phyloP scores from a whole-genome alignment of 2,113 vertebrate genomes.

The Diglossa brunneiventris region DNA sequence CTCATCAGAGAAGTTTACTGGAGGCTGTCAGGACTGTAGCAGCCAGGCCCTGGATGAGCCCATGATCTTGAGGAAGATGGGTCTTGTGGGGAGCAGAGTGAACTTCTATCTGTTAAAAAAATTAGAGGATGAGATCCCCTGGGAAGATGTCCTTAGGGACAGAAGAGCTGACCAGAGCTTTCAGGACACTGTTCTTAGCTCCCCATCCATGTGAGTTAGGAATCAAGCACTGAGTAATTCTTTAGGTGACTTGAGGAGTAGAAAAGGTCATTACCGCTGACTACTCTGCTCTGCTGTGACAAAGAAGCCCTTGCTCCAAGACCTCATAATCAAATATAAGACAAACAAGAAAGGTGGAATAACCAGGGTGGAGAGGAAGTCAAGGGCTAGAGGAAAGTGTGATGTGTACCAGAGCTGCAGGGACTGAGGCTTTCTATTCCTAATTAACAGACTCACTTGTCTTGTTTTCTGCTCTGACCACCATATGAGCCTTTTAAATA shows the following conservation, averaged over 20 bases:
- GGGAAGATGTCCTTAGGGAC: background rate
- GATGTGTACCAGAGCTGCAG: constrained; percentile 23
- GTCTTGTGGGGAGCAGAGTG: background rate
- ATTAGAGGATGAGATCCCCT: background rate
- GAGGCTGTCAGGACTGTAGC: background rate
- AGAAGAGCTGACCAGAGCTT: background rate
- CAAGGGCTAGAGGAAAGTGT: background rate
- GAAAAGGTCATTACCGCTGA: background rate
- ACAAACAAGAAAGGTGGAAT: background rate
- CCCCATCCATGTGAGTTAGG: background rate
- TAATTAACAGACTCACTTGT: constrained; percentile 37
- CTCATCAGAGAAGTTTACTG: background rate
- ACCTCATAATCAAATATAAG: background rate
- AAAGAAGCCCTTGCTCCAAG: background rate
- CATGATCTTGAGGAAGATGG: background rate
- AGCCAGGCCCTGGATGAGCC: background rate
- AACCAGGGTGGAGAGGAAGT: background rate
- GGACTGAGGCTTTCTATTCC: background rate
- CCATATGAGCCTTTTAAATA: constrained; percentile 30
- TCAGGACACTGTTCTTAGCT: background rate
- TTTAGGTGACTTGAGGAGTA: background rate
- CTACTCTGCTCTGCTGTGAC: background rate
- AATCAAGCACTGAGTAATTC: background rate
- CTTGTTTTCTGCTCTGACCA: constrained; percentile 41
- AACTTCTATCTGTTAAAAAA: background rate